Percentiles rank a stretch among this genome's conserved stretches.
phyloP scores from a whole-genome alignment of 2,888 invertebrate genomes.

The Globia sparganii region DNA sequence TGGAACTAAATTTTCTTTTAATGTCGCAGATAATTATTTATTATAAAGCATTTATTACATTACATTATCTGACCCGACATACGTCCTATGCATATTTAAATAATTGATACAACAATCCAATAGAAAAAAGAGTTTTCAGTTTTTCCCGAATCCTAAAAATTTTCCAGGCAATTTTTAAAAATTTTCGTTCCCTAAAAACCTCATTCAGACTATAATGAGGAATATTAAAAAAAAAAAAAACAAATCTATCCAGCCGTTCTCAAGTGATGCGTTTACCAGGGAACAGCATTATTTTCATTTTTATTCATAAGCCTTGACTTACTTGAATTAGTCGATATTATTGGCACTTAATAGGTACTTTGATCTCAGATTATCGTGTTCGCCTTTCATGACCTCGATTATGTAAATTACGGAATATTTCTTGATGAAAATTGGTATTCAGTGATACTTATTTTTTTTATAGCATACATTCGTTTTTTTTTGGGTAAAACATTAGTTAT shows the following conservation, averaged over 20 bases:
- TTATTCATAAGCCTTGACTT: not conserved
- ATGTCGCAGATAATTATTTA: not conserved
- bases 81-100: too few species aligned
- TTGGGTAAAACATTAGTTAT: too few species aligned
- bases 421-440: not conserved
- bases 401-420: not conserved
- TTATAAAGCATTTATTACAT: not conserved
- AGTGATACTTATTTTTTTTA: not conserved
- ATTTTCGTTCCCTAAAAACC: too few species aligned
- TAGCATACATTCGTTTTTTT: too few species aligned
- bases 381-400: not conserved
- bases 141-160: fast-evolving
- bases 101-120: too few species aligned
- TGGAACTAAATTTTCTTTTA: too few species aligned
- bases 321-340: slow-evolving; percentile 8
- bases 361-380: slow-evolving; percentile 3
- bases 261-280: not conserved
- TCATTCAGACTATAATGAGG: too few species aligned
- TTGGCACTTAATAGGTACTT: slow-evolving; percentile 3
- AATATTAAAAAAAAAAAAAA: not conserved
- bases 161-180: not conserved
- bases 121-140: not conserved
- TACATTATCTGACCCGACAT: too few species aligned
- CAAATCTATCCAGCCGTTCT: too few species aligned
- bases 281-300: not conserved